phyloP scores from a whole-genome alignment of 2,113 vertebrate genomes.

The Paradisaea rubra region DNA sequence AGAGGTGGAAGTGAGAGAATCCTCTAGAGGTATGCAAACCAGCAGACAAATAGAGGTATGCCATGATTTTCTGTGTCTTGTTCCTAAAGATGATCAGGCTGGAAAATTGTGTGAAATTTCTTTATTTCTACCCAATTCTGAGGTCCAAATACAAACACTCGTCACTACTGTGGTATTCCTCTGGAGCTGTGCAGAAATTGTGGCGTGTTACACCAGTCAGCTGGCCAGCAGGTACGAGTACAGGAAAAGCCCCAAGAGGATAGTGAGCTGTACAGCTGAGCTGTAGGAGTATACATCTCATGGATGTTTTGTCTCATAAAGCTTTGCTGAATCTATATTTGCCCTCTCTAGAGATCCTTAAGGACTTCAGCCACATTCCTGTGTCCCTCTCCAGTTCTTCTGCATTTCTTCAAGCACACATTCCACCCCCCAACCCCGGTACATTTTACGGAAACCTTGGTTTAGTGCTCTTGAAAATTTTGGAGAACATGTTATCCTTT shows the following conservation, averaged over 20 bases:
- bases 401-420: background rate
- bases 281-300: background rate
- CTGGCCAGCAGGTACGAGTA: background rate
- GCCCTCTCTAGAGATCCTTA: background rate
- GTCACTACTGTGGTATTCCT: background rate
- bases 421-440: accelerated
- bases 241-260: background rate
- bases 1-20: background rate
- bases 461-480: background rate
- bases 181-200: background rate
- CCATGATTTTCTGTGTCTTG: background rate
- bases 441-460: background rate
- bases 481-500: background rate
- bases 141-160: background rate
- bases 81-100: background rate
- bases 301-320: background rate
- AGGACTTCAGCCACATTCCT: background rate
- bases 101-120: background rate
- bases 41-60: background rate
- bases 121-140: background rate
- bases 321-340: background rate
- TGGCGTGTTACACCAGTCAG: background rate
- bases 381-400: background rate
- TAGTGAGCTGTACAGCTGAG: background rate
- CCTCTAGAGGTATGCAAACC: background rate